Base-by-base conservation (phyloP, 1,140 invertebrate genomes). In the Drosophila repletoides region DNA sequence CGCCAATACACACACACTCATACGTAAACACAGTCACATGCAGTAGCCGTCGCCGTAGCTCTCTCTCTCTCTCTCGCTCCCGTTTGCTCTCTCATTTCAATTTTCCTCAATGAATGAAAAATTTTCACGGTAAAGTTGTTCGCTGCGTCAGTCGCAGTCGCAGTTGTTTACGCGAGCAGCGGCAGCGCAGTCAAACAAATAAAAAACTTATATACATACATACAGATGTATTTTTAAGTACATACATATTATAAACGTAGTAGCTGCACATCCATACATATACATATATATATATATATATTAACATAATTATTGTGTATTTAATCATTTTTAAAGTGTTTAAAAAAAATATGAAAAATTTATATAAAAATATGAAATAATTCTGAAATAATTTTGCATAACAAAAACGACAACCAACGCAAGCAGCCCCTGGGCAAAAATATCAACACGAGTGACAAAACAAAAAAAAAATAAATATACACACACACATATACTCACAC, bases 91-190 rank as follows among this genome's bases (percentile, higher is more conserved):
- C 76, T 86, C 75, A 80, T 76, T 86, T 87, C 60, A 87, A 80
- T 86, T 86, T 86, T 86, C 80, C 76, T 86, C 81, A 86, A 86
- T 86, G 77, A 81, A 81, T 81, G 80, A 86, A 86, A 84, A 86
- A 74, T 86, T 86, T 86, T 86, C 80, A 86, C 80, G 80, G 81
- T 72, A 76, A 76, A 74, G 52, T 74, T 55, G 52, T 61, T 53
- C 81, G 74, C 73, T 58, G 66, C 51, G 61, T 55, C 69, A 52
- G 70, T 79, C 60, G 65, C 45, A 60, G 38, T 80, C 61, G 71
- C 70, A 48, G 49, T 61, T 53, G 72, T 80, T 66, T 52, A 68
- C 65, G 65, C 65, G 48, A 63, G 51, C 65, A 40, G 59, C 38
- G 29, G 28, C 36, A 59, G 33, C 56, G 26, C 45, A 58, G 28